These are phyloP conservation scores for Cyclopterus lumpus DNA, from an alignment of 2,797 vertebrate genomes.

Conservation along the genomic window DNA sequence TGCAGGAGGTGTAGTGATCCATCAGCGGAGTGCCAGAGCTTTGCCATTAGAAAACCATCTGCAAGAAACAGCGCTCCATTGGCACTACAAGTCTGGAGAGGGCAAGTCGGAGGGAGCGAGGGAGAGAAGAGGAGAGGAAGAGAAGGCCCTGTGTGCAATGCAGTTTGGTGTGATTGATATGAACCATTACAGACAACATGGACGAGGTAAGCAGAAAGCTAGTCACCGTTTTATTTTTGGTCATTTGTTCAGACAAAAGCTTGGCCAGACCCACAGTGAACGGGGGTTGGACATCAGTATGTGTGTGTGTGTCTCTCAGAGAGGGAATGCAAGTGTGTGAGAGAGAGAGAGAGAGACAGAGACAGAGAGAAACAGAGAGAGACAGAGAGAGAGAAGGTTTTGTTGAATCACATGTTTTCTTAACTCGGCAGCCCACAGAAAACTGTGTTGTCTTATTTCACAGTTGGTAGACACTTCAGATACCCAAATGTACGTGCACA, in stretches of 20 bases:
- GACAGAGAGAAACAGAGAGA: not conserved
- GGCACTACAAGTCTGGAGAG: slow-evolving; percentile 69
- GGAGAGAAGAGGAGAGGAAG: not conserved
- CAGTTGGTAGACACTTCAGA: not conserved
- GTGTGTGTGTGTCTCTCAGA: slow-evolving; percentile 19
- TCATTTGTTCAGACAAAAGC: slow-evolving; percentile 72
- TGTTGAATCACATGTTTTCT: not conserved
- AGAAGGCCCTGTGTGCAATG: slow-evolving; percentile 51
- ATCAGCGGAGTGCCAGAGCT: slow-evolving; percentile 70
- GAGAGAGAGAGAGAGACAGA: not conserved
- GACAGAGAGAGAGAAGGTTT: not conserved
- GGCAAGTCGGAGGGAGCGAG: slow-evolving; percentile 33
- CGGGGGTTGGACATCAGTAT: slow-evolving; percentile 23
- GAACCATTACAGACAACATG: slow-evolving; percentile 78
- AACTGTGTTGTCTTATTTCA: not conserved
- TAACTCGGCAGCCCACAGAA: not conserved
- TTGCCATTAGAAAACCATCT: slow-evolving; percentile 80
- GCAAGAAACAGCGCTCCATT: slow-evolving; percentile 73
- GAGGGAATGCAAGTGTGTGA: not conserved
- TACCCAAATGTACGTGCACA: not conserved
- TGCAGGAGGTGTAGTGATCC: slow-evolving; percentile 76
- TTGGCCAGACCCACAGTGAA: slow-evolving; percentile 42
- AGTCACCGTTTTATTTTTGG: slow-evolving; percentile 72
- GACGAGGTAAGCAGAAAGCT: slow-evolving; percentile 67
- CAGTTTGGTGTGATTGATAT: slow-evolving; percentile 80